Conservation (phyloP, 2,797 vertebrate genomes). For the Buphagus erythrorhynchus region DNA sequence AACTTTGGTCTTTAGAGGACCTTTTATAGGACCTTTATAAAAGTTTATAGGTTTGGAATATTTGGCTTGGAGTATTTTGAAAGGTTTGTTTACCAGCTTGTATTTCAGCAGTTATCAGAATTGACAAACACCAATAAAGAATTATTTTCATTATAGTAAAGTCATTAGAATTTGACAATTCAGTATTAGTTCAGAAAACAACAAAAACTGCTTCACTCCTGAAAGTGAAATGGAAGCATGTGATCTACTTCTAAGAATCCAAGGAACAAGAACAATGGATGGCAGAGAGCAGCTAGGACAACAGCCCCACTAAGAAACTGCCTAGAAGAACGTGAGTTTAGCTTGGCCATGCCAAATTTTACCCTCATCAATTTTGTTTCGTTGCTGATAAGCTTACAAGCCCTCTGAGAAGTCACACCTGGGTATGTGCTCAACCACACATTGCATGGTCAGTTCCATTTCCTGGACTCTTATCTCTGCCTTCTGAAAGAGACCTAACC, state of each 20-base stretch:
- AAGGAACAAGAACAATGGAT: neutral
- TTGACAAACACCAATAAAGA: neutral
- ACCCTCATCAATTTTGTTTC: neutral
- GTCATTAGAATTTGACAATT: neutral
- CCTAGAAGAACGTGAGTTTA: rapidly evolving
- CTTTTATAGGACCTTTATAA: neutral
- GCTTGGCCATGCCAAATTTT: neutral
- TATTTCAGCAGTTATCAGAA: neutral
- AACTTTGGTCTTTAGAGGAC: neutral
- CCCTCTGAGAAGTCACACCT: neutral
- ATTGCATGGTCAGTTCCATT: neutral
- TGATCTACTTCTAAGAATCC: neutral
- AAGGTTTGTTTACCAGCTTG: neutral
- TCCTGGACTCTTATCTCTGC: neutral
- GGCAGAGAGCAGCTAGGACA: neutral
- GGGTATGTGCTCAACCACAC: neutral
- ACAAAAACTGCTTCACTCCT: neutral
- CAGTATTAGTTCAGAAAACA: neutral
- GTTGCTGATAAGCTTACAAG: neutral
- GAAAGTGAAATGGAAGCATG: neutral
- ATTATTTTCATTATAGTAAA: neutral
- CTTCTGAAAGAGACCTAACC: neutral
- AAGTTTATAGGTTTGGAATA: neutral
- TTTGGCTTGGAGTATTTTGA: neutral
- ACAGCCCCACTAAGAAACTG: neutral